Percentiles rank a stretch among this genome's conserved stretches.
These are phyloP conservation scores for Drosophila fuyamai DNA, from an alignment of 1,140 invertebrate species.

Conservation along the genomic window DNA sequence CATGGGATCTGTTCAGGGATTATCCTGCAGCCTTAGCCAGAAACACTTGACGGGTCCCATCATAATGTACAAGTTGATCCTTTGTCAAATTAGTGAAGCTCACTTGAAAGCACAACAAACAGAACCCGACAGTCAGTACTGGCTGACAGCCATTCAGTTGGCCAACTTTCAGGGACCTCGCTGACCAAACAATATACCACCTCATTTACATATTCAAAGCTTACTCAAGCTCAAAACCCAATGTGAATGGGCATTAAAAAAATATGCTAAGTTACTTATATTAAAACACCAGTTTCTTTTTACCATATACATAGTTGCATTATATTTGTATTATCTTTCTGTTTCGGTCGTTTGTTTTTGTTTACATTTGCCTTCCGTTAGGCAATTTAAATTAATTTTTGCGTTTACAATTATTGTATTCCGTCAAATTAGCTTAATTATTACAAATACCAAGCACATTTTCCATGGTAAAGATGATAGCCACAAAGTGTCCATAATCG, in stretches of 20 bases:
- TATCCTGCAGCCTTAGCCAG: slow-evolving; percentile 42
- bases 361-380: slow-evolving; percentile 6
- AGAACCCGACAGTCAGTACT: slow-evolving; percentile 45
- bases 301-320: slow-evolving; percentile 42
- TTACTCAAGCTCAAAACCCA: slow-evolving; percentile 6
- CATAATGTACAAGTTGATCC: slow-evolving; percentile 75
- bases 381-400: slow-evolving; percentile 34
- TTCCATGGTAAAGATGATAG: slow-evolving; percentile 12
- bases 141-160: background rate
- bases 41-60: slow-evolving; percentile 34
- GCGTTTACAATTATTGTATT: slow-evolving; percentile 79
- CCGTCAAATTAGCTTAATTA: slow-evolving; percentile 80
- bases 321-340: slow-evolving; percentile 29
- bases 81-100: slow-evolving; percentile 76
- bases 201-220: slow-evolving; percentile 38
- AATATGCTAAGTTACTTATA: slow-evolving; percentile 12
- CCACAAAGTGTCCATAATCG: slow-evolving; percentile 38
- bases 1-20: slow-evolving; percentile 9
- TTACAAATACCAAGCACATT: slow-evolving; percentile 62
- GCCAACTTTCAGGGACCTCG: background rate
- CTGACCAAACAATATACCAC: slow-evolving; percentile 39
- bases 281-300: slow-evolving; percentile 7
- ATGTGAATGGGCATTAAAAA: slow-evolving; percentile 11
- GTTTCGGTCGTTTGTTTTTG: slow-evolving; percentile 13
- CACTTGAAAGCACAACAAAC: slow-evolving; percentile 57